A percentile compares a stretch with the other conserved stretches of the same genome.
phyloP scores from a whole-genome alignment of 2,888 invertebrate species.

The Desoria tigrina region DNA sequence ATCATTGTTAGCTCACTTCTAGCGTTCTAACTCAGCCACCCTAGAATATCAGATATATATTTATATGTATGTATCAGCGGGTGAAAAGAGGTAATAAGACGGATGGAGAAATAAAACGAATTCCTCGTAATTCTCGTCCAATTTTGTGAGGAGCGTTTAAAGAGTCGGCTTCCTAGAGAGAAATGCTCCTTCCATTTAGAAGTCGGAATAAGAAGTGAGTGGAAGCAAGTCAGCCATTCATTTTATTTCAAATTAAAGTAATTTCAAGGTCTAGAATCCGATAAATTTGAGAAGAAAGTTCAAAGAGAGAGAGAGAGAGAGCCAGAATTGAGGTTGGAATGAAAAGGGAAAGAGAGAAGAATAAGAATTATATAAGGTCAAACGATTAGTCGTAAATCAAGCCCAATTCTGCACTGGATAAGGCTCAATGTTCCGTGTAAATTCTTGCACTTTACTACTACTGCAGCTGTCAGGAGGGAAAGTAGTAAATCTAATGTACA shows the following conservation, averaged over 20 bases:
- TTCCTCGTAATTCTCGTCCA: slow-evolving; percentile 17
- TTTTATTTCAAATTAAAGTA: slow-evolving; percentile 26
- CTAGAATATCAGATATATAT: too few relatives aligned
- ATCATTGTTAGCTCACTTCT: too few relatives aligned
- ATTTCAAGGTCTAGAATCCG: slow-evolving; percentile 21
- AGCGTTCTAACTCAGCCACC: too few relatives aligned
- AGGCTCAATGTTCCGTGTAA: slow-evolving; percentile 20
- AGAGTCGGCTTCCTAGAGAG: too few relatives aligned
- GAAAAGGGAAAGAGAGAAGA: not conserved
- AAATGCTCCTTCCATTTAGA: too few relatives aligned
- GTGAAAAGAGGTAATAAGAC: slow-evolving; percentile 11
- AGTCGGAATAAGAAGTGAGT: not conserved
- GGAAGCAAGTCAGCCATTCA: slow-evolving; percentile 16
- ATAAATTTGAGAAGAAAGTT: slow-evolving; percentile 17
- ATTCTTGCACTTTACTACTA: slow-evolving; percentile 16
- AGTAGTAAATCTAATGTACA: slow-evolving; percentile 6
- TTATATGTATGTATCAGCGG: not conserved
- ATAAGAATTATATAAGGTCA: slow-evolving; percentile 13
- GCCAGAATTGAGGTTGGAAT: not conserved
- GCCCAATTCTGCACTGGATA: slow-evolving; percentile 6
- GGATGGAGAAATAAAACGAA: slow-evolving; percentile 16
- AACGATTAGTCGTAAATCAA: slow-evolving; percentile 20
- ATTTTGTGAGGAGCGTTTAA: not conserved
- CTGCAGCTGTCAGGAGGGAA: slow-evolving; percentile 6
- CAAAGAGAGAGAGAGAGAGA: not conserved